These are phyloP conservation scores for Oncopeltus fasciatus DNA, from an alignment of 1,140 invertebrate species.

Conservation along the genomic window DNA sequence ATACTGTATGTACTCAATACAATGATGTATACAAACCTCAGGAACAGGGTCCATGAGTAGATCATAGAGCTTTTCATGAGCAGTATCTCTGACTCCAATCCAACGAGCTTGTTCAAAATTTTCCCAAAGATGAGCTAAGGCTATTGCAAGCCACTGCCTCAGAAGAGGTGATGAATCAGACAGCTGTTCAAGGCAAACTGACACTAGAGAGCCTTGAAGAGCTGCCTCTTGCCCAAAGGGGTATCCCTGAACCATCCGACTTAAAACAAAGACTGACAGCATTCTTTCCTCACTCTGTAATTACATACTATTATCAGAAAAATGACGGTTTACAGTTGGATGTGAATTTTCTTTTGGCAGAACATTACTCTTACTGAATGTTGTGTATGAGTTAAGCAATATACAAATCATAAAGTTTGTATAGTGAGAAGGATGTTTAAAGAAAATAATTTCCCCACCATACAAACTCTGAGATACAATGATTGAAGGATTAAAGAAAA, in stretches of 20 bases:
- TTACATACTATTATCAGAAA: conserved; percentile 7
- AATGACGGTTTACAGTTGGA: no score
- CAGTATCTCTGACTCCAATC: conserved; percentile 88
- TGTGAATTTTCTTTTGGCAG: no score
- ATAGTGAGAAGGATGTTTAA: no score
- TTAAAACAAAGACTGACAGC: conserved; percentile 80
- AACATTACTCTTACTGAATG: no score
- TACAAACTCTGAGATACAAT: no score
- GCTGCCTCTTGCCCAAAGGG: conserved; percentile 73
- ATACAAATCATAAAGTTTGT: no score
- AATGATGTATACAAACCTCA: no score
- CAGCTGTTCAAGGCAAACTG: conserved; percentile 75
- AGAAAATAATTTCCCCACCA: no score
- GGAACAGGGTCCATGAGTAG: conserved; percentile 66
- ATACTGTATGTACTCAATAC: no score
- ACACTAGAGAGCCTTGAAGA: conserved; percentile 70
- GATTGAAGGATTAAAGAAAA: no score
- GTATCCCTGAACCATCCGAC: conserved; percentile 83
- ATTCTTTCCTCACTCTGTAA: conserved; percentile 69
- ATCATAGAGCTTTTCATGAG: conserved; percentile 82
- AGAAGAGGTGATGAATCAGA: conserved; percentile 47
- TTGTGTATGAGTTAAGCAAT: no score
- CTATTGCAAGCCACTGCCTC: conserved; percentile 83
- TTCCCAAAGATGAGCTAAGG: conserved; percentile 85
- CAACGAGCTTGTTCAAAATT: conserved; percentile 85